Evolutionary conservation across 2,888 invertebrate genomes (phyloP).

Genomic region (Anorthoa munda): DNA sequence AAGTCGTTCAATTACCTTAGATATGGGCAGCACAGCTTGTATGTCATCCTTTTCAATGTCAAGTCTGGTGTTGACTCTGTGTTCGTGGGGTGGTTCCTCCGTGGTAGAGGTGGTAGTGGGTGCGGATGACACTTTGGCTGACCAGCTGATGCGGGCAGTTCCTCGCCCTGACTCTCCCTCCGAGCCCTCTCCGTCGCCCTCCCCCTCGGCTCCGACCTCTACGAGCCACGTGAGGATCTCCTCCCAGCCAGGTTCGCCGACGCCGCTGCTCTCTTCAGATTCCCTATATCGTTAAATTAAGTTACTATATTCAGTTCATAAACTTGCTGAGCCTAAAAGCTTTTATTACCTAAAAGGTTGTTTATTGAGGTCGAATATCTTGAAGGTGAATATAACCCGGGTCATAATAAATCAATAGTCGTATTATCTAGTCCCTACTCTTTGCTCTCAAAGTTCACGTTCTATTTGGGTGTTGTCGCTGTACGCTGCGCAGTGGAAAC

Average conservation of each 20-base stretch:
- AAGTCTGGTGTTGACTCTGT: conserved; percentile 95
- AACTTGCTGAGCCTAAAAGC: conserved; percentile 65
- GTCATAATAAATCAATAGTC: conserved; percentile 73
- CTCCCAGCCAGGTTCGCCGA: conserved; percentile 91
- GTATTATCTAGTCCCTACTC: conserved; percentile 44
- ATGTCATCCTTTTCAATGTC: conserved; percentile 98
- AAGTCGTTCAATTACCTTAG: conserved; percentile 92
- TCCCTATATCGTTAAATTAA: conserved; percentile 73
- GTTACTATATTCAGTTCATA: conserved; percentile 60
- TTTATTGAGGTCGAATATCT: conserved; percentile 68
- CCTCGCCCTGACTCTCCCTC: conserved; percentile 93
- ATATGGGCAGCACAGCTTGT: conserved; percentile 97
- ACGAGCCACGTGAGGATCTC: conserved; percentile 98
- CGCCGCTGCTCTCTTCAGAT: conserved; percentile 81
- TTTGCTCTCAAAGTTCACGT: conserved; percentile 60
- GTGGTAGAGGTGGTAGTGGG: conserved; percentile 80
- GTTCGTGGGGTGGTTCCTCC: conserved; percentile 86
- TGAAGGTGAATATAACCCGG: conserved; percentile 71
- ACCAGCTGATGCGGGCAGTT: conserved; percentile 97
- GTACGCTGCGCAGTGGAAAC: conserved; percentile 64
- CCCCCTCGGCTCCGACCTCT: conserved; percentile 96
- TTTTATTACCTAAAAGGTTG: conserved; percentile 68
- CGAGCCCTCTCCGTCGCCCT: conserved; percentile 85
- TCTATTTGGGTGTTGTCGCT: conserved; percentile 57
- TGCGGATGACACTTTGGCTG: conserved; percentile 89